phyloP scores from a whole-genome alignment of 2,113 vertebrate species.

The Gadus chalcogrammus region DNA sequence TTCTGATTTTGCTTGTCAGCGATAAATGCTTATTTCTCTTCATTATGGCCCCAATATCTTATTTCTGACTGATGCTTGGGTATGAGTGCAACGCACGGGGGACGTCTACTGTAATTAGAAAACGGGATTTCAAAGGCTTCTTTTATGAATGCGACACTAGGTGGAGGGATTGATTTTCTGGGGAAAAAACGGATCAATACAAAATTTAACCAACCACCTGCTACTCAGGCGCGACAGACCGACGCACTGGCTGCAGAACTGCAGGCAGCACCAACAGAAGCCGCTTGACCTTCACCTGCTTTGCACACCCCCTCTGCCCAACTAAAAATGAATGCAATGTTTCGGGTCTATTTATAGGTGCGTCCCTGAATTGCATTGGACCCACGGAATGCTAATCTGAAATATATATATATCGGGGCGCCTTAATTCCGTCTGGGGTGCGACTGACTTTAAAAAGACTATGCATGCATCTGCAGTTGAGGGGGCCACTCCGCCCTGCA shows the following conservation, averaged over 20 bases:
- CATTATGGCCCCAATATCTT: neutral
- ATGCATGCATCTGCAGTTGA: constrained; percentile 23
- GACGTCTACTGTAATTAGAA: neutral
- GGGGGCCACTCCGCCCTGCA: constrained; percentile 14
- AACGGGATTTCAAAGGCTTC: neutral
- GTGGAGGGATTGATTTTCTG: no score
- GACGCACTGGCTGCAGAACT: no score
- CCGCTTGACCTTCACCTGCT: constrained; percentile 40
- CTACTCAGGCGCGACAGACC: no score
- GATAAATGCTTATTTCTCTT: neutral
- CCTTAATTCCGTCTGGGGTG: constrained; percentile 8
- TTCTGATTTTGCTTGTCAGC: no score
- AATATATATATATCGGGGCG: constrained; percentile 1
- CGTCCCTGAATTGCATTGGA: constrained; percentile 17
- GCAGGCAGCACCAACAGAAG: constrained; percentile 13
- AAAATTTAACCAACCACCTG: no score
- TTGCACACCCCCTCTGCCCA: constrained; percentile 36
- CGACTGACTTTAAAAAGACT: constrained; percentile 28
- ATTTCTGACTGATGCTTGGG: no score
- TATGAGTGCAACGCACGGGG: no score
- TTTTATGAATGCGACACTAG: neutral
- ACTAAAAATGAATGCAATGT: constrained; percentile 50
- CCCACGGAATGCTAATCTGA: constrained; percentile 1
- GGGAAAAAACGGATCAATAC: no score
- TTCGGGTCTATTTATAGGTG: constrained; percentile 49